Base-by-base conservation (phyloP, 2,113 vertebrate species). In the Taxidea taxus region DNA sequence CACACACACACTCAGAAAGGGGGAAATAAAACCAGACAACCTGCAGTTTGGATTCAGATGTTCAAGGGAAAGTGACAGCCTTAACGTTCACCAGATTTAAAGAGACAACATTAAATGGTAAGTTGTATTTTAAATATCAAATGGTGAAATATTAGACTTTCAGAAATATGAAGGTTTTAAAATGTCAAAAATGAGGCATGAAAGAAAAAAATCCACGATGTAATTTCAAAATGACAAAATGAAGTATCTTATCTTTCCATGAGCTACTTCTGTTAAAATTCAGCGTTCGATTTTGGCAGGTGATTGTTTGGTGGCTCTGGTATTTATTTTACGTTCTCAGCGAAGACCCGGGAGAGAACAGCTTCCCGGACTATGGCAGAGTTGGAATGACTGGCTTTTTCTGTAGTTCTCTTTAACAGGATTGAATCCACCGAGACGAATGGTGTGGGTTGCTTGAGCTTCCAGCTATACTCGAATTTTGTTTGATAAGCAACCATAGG, bases 101-200 rank as follows among this genome's bases (percentile, higher is more conserved):
- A 97, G 95, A 96, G 95, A 94, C 90, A 97, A 66, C 74, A 85
- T 91, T 78, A 72, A 82, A 83, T 91, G 82, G 91, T 95, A 91
- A 97, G 95, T 96, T 96, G 77, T 96, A 97, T 97, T 97, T 89
- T 93, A 98, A 97, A 96, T 96, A 97, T 91, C 95, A 95, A 98
- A 91, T 60, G 42, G 91, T 10, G 56, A 95, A 97, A 97, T 98
- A 91, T 97, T 98, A 94, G 94, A 94, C 84, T 96, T 97, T 96
- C 94, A 85, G 93, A 96, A 97, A 96, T 94, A 97, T 64, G 91
- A 95, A 96, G 93, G 93, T 80, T 97, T 98, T 90, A 66, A 98
- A 98, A 98, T 98, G 97, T 98, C 97, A 98, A 97, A 97, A 96
- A 60, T 78, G 11, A 95, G 96, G 82, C 95, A 98, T 97, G 96